Evolutionary conservation across 2,797 vertebrate genomes (phyloP), one percentile per base, ranked within the genome.

Genomic region (Sebastes oblongus): DNA sequence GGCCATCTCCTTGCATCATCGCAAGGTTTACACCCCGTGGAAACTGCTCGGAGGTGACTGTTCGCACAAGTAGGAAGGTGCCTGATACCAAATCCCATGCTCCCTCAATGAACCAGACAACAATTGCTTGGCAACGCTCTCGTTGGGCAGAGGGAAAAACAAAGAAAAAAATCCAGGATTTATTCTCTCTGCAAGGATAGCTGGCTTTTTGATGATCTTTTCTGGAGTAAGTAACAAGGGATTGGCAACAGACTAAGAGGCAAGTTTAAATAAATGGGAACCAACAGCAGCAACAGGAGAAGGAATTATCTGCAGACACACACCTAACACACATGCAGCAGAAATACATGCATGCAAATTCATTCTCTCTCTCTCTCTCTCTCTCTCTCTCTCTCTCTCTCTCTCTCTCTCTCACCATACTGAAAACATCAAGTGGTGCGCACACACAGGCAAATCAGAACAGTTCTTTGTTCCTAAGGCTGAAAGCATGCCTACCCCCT

Each of bases 81-180:
- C 85, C 88, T 88, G 87, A 87, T 87, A 87, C 84, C 84, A 93
- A 94, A 91, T 94, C 93, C 94, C 92, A 80, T 72, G 90, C 80
- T 91, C 83, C 94, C 89, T 90, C 30, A 10, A 80, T 86, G 81
- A 93, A 89, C 89, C 88, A 91, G 77, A 91, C 93, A 93, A 93
- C 91, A 86, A 94, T 89, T 83, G 89, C 93, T 90, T 93, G 91
- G 93, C 91, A 94, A 94, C 93, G 25, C 88, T 90, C 89, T 91
- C 84, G 62, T 50, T 78, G 84, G 87, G 85, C 80, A 75, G 39
- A 70, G 60, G 64, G 66, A 76, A 87, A 89, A 93, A 83, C 80
- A 92, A 92, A 82, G 64, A 74, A 67, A 30, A 30, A 87, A 84
- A 84, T 75, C 50, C 54, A 75, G 72, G 75, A 77, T 86, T 90